Conservation (phyloP, 23 tunicate genomes). For the Corella eumyota region DNA sequence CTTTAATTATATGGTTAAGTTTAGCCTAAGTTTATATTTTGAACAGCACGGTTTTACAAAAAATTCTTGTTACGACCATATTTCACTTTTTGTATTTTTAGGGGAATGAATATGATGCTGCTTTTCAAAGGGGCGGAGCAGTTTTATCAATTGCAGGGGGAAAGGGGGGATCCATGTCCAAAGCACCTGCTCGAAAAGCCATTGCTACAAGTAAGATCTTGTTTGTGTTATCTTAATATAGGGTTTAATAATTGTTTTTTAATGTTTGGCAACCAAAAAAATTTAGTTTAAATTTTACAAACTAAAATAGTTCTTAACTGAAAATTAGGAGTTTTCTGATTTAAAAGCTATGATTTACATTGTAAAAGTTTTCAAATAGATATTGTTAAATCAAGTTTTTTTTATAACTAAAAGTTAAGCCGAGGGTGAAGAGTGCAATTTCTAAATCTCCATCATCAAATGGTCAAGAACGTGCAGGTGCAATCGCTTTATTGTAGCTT, state of each 20-base stretch:
- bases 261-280: too few relatives aligned
- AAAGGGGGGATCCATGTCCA: not conserved
- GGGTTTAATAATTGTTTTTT: too few relatives aligned
- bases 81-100: not conserved
- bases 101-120: conserved; percentile 66
- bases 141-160: conserved; percentile 17
- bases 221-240: too few relatives aligned
- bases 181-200: conserved; percentile 1
- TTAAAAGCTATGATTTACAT: not conserved
- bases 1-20: not conserved
- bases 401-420: too few relatives aligned
- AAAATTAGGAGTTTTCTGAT: not conserved
- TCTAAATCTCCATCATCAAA: too few relatives aligned
- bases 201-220: conserved; percentile 21
- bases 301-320: too few relatives aligned
- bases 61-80: not conserved
- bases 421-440: too few relatives aligned
- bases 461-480: too few relatives aligned
- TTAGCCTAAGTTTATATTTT: not conserved
- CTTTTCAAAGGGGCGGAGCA: conserved; percentile 25
- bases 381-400: not conserved
- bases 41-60: too few relatives aligned
- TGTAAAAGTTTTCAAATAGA: not conserved
- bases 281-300: too few relatives aligned
- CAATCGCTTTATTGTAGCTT: too few relatives aligned